These are phyloP conservation scores for Anticlea derivata DNA, from an alignment of 2,888 invertebrate genomes.

Conservation along the genomic window DNA sequence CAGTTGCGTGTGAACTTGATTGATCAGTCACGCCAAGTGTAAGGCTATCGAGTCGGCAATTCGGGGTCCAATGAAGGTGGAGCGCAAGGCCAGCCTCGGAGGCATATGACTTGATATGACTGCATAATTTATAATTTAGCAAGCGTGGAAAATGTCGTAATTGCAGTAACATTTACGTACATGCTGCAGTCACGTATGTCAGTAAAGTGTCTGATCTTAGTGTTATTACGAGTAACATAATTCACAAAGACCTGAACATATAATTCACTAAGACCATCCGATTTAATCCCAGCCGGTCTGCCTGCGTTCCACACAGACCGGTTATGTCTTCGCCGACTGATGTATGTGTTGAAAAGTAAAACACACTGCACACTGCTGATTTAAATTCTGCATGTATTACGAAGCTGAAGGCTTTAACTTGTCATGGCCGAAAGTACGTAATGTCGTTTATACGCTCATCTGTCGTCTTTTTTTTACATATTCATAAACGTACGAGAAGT, in stretches of 20 bases:
- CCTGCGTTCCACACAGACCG: slow-evolving; percentile 31
- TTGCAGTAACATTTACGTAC: background rate
- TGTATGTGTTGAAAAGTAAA: slow-evolving; percentile 29
- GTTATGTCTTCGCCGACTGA: slow-evolving; percentile 27
- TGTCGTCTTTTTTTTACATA: background rate
- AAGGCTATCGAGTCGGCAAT: slow-evolving; percentile 43
- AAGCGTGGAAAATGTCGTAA: slow-evolving; percentile 3
- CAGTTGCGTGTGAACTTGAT: slow-evolving; percentile 31
- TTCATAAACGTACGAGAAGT: no score
- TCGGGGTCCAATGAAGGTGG: slow-evolving; percentile 36
- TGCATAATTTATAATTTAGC: slow-evolving; percentile 20
- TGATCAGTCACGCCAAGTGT: slow-evolving; percentile 39
- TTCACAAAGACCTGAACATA: no score
- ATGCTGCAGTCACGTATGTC: background rate
- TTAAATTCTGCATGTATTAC: slow-evolving; percentile 28
- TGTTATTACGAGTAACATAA: no score
- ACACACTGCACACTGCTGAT: slow-evolving; percentile 22
- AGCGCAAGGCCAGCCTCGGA: slow-evolving; percentile 33
- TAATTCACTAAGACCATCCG: no score
- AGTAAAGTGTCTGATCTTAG: background rate
- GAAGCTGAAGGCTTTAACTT: slow-evolving; percentile 16
- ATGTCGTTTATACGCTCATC: background rate
- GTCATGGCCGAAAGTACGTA: slow-evolving; percentile 21
- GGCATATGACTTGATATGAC: slow-evolving; percentile 24
- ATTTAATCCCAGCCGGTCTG: slow-evolving; percentile 1